Evolutionary conservation across 2,797 vertebrate species (phyloP).

Genomic region (Myotis vivesi): DNA sequence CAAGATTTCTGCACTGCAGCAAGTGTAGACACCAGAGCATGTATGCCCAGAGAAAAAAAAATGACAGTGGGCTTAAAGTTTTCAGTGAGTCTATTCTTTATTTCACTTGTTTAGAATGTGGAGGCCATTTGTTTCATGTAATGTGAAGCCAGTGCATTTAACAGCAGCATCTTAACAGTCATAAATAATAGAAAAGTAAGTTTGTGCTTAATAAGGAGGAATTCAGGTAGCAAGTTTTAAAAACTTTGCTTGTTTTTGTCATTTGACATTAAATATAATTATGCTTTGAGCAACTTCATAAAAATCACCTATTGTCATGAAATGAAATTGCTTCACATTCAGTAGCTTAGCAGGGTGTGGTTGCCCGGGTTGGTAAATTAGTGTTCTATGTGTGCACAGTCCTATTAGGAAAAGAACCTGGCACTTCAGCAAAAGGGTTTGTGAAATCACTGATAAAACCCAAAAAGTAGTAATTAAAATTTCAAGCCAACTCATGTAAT

Average conservation of each 20-base stretch:
- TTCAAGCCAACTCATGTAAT: background rate
- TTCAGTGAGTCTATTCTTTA: background rate
- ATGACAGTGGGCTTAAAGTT: background rate
- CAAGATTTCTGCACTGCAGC: background rate
- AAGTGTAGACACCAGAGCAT: background rate
- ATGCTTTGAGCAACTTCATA: background rate
- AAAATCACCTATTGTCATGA: background rate
- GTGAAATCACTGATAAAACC: slow-evolving; percentile 10
- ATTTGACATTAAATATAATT: background rate
- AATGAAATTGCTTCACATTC: background rate
- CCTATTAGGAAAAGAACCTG: background rate
- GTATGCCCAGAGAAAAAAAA: background rate
- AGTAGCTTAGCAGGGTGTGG: background rate
- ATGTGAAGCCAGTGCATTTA: background rate
- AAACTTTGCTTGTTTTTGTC: background rate
- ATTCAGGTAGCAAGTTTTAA: background rate
- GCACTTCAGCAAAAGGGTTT: background rate
- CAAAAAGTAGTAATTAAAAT: background rate
- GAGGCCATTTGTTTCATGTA: background rate
- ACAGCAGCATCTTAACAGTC: background rate
- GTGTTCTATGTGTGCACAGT: background rate
- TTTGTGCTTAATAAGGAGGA: background rate
- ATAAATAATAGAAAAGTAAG: background rate
- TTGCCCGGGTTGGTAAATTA: background rate
- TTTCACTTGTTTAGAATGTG: background rate